These are phyloP conservation scores for Troglohyphantes excavatus DNA, from an alignment of 2,888 invertebrate genomes.

Conservation along the genomic window DNA sequence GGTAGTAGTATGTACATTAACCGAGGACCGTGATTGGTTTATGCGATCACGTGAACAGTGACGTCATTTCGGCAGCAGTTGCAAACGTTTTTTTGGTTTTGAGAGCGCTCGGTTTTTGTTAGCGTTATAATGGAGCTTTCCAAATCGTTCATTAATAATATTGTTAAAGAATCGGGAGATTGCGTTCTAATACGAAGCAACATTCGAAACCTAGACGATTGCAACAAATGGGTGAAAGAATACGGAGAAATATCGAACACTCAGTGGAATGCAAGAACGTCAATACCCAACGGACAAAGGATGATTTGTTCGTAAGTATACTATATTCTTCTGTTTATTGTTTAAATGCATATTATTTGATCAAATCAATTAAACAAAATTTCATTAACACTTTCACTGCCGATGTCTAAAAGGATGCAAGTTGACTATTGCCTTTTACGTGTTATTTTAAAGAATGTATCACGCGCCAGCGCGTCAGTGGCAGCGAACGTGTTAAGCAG, in stretches of 20 bases:
- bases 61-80: too few relatives aligned
- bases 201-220: not conserved
- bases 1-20: too few relatives aligned
- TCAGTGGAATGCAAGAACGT: slow-evolving; percentile 20
- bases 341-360: not conserved
- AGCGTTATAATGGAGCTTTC: not conserved
- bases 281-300: not conserved
- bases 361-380: not conserved
- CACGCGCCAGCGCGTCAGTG: too few relatives aligned
- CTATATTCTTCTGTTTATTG: too few relatives aligned
- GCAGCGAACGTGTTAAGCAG: too few relatives aligned
- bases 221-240: not conserved
- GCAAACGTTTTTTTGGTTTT: not conserved
- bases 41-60: too few relatives aligned
- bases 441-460: too few relatives aligned
- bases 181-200: not conserved
- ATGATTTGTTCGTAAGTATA: slow-evolving; percentile 6
- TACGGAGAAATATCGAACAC: not conserved
- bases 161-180: not conserved
- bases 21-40: too few relatives aligned
- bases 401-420: too few relatives aligned
- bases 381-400: too few relatives aligned
- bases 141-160: not conserved
- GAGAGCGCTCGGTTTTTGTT: too few relatives aligned
- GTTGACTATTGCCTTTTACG: too few relatives aligned